These are phyloP conservation scores for Zaprionus africanus DNA, from an alignment of 1,140 invertebrate genomes.

Conservation along the genomic window DNA sequence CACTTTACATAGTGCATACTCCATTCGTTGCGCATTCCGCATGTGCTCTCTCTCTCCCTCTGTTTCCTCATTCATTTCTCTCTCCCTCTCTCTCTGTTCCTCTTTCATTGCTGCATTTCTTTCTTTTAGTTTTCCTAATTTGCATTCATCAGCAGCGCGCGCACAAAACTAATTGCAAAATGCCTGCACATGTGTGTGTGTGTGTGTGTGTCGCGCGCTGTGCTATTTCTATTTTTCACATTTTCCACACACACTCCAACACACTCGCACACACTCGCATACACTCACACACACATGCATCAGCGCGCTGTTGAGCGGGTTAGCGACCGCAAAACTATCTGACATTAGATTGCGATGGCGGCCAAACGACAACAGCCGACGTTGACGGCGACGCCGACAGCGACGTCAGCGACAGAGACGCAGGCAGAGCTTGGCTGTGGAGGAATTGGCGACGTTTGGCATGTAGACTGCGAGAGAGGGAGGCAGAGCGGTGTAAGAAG, in stretches of 20 bases:
- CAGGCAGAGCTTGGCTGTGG: slow-evolving; percentile 32
- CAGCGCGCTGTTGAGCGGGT: slow-evolving; percentile 64
- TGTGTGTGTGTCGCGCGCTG: slow-evolving; percentile 52
- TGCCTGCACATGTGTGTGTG: slow-evolving; percentile 29
- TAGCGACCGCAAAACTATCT: slow-evolving; percentile 85
- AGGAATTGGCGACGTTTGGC: slow-evolving; percentile 45
- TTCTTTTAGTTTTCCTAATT: slow-evolving; percentile 65
- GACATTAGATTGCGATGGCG: slow-evolving; percentile 84
- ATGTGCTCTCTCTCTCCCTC: neutral
- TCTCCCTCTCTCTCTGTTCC: slow-evolving; percentile 10
- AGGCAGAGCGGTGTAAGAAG: neutral
- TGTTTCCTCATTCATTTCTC: neutral
- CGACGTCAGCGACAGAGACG: slow-evolving; percentile 16
- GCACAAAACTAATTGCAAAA: slow-evolving; percentile 74
- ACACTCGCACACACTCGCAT: slow-evolving; percentile 23
- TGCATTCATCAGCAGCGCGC: slow-evolving; percentile 75
- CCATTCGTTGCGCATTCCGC: slow-evolving; percentile 9
- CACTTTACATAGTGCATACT: slow-evolving; percentile 9
- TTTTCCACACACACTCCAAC: slow-evolving; percentile 32
- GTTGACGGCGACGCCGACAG: slow-evolving; percentile 44
- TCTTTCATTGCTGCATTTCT: slow-evolving; percentile 6
- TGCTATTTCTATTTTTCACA: slow-evolving; percentile 67
- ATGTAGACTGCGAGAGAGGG: slow-evolving; percentile 40
- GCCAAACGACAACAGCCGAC: slow-evolving; percentile 84
- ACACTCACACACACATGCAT: slow-evolving; percentile 12